Percentiles rank a stretch among this genome's conserved stretches.
phyloP scores from a whole-genome alignment of 2,888 invertebrate species.

The Margaritifera margaritifera region DNA sequence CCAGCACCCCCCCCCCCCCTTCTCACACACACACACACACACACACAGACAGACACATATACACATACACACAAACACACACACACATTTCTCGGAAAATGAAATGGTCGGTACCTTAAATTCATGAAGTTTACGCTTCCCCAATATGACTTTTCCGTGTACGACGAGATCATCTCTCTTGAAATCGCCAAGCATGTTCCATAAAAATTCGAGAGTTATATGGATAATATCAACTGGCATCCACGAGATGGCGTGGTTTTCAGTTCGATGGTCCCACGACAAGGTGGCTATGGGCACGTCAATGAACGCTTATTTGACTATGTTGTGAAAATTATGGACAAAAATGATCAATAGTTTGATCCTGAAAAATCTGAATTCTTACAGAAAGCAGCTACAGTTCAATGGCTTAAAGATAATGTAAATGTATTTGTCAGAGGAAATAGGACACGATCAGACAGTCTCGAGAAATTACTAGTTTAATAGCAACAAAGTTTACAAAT shows the following conservation, averaged over 20 bases:
- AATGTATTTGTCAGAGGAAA: slow-evolving; percentile 25
- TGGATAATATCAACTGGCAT: slow-evolving; percentile 33
- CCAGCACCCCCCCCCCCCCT: no score
- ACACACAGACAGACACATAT: no score
- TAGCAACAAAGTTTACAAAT: no score
- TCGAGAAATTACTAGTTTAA: no score
- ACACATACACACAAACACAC: no score
- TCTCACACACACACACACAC: no score
- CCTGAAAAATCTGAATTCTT: slow-evolving; percentile 13
- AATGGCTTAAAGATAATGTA: slow-evolving; percentile 23
- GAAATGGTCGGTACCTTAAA: no score
- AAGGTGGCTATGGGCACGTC: slow-evolving; percentile 25
- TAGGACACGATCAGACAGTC: background rate
- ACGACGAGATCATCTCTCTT: slow-evolving; percentile 32
- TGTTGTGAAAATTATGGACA: slow-evolving; percentile 15
- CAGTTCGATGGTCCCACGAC: slow-evolving; percentile 33
- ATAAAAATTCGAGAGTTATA: slow-evolving; percentile 19
- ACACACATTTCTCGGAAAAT: no score
- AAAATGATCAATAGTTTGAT: slow-evolving; percentile 25
- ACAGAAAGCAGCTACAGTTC: slow-evolving; percentile 12
- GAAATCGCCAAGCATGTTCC: slow-evolving; percentile 39
- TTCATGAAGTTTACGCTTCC: slow-evolving; percentile 33
- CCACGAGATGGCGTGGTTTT: slow-evolving; percentile 28
- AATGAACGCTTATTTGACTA: slow-evolving; percentile 26
- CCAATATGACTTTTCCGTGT: slow-evolving; percentile 27